Evolutionary conservation across 2,797 vertebrate species (phyloP).

Genomic region (Hylomyscus alleni): DNA sequence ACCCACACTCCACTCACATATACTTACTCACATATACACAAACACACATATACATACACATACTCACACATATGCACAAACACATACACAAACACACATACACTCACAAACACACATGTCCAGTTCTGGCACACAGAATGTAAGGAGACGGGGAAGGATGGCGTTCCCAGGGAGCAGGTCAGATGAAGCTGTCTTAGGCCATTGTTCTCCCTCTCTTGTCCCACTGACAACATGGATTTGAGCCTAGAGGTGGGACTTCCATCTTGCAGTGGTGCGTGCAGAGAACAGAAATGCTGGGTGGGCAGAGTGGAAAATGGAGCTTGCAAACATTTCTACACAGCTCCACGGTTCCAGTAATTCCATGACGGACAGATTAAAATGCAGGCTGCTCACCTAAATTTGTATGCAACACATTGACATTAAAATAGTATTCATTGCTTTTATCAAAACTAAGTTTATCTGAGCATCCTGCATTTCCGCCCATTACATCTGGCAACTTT

Average conservation of each 20-base stretch:
- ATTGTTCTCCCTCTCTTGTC: background rate
- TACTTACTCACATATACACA: background rate
- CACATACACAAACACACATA: background rate
- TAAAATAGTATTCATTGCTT: constrained; percentile 6
- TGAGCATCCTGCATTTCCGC: background rate
- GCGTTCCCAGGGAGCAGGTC: background rate
- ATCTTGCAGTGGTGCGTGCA: background rate
- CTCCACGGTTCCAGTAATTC: no score
- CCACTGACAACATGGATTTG: background rate
- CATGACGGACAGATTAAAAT: no score
- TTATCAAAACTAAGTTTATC: constrained; percentile 23
- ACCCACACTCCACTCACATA: background rate
- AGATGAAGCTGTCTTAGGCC: background rate
- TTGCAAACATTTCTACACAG: no score
- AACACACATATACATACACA: background rate
- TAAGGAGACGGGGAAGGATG: background rate
- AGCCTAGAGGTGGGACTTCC: background rate
- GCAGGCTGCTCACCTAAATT: no score
- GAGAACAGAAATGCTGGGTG: no score
- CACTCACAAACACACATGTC: background rate
- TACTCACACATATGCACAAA: no score
- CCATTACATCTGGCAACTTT: background rate
- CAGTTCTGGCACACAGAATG: background rate
- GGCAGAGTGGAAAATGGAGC: no score
- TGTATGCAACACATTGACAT: background rate